Conservation (phyloP, 2,888 invertebrate genomes). For the Cybosia mesomella region DNA sequence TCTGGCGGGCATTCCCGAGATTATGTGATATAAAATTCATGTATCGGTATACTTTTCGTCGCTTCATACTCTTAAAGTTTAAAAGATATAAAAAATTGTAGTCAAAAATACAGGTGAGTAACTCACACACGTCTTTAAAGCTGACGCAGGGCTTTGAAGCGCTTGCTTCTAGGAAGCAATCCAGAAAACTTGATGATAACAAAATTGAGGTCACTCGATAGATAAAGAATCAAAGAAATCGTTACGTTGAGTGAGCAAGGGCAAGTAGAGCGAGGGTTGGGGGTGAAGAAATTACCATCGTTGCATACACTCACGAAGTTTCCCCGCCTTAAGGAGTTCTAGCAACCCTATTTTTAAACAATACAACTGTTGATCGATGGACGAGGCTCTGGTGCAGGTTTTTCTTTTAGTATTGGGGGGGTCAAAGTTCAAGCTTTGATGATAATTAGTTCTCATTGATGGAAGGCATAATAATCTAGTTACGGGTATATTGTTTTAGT, state of each 20-base stretch:
- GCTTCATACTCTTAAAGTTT: neutral
- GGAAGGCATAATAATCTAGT: slow-evolving; percentile 9
- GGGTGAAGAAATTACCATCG: neutral
- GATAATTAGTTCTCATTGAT: neutral
- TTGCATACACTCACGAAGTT: neutral
- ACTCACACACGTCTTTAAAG: no score
- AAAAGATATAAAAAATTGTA: no score
- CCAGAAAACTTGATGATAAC: neutral
- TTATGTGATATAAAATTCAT: neutral
- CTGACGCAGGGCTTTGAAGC: no score
- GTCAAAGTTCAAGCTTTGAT: neutral
- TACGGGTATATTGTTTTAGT: neutral
- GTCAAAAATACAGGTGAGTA: no score
- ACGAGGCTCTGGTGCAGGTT: neutral
- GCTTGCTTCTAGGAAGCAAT: neutral
- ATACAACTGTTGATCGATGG: neutral
- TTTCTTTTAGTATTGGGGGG: neutral
- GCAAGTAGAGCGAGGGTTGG: neutral
- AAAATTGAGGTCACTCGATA: neutral
- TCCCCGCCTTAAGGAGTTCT: neutral
- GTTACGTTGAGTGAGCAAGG: neutral
- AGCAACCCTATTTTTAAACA: neutral
- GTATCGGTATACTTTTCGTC: neutral
- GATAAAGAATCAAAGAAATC: no score
- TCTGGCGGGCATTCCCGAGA: neutral